Evolutionary conservation across 2,888 invertebrate genomes (phyloP).

Genomic region (Arctia plantaginis): DNA sequence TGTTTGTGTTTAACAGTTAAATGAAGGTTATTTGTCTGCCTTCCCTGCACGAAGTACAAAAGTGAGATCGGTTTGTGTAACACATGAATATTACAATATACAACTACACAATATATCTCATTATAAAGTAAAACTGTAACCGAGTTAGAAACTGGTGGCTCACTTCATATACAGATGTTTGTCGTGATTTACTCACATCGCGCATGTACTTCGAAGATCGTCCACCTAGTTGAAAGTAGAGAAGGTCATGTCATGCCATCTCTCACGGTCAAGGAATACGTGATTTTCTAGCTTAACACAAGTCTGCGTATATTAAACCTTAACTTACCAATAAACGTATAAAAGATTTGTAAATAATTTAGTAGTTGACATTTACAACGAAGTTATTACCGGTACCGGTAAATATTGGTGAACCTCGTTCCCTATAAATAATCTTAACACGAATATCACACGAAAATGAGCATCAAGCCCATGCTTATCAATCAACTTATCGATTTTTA

Average conservation of each 20-base stretch:
- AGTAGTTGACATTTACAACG: background rate
- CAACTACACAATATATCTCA: background rate
- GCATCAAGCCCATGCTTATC: slow-evolving; percentile 9
- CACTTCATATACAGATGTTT: background rate
- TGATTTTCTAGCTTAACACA: background rate
- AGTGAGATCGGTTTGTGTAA: background rate
- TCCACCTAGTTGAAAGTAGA: no score
- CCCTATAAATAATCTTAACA: slow-evolving; percentile 7
- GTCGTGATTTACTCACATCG: background rate
- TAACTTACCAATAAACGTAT: slow-evolving; percentile 1
- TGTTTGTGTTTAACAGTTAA: background rate
- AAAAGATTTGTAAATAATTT: background rate
- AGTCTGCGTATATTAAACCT: background rate
- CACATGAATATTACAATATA: background rate
- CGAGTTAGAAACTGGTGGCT: background rate
- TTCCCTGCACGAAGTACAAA: background rate
- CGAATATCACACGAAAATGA: slow-evolving; percentile 24
- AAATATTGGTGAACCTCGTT: background rate
- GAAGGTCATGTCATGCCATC: no score
- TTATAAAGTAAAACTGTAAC: background rate
- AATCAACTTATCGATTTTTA: background rate
- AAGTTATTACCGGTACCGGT: background rate
- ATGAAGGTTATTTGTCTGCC: background rate
- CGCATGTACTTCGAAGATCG: background rate
- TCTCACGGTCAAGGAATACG: no score